Evolutionary conservation across 2,113 vertebrate species (phyloP), one percentile per base, ranked within the genome.

Genomic region (Solea senegalensis): DNA sequence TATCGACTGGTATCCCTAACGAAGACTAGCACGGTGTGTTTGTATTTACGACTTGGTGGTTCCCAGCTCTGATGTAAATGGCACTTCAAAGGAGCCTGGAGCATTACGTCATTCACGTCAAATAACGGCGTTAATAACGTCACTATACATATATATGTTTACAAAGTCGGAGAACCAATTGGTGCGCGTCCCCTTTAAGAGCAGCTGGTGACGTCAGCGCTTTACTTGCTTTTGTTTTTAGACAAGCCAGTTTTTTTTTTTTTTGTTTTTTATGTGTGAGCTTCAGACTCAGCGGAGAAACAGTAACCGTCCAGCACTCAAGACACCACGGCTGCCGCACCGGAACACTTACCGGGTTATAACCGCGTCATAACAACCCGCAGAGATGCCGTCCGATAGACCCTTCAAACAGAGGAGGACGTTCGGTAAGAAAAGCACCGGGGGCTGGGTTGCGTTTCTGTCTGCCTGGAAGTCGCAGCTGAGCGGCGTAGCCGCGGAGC

Each of bases 361-460:
- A 45, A 54, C 56, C 1, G 72, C 34, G 78, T 50, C 7, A 44
- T 28, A 40, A 49, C 58, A 4, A 10, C 61, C 1, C 14, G 50
- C 55, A 86, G 89, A 83, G 61, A 97, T 97, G 96, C 96, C 96
- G 81, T 96, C 95, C 45, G 96, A 96, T 89, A 93, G 96, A 93
- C 94, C 95, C 78, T 96, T 96, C 88, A 97, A 96, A 88, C 96
- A 97, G 82, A 92, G 96, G 90, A 94, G 96, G 90, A 96, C 94
- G 75, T 97, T 96, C 62, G 95, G 96, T 97, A 89, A 94, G 96
- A 83, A 46, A 5, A 54, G n/a, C 0, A 21, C 45, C 45, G 45
- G 2, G 16, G 26, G 15, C 49, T 3, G 28, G 9, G 63, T 13
- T 13, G 28, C 48, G 14, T 9, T n/a, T 26, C 8, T 48, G n/a